phyloP scores from a whole-genome alignment of 2,113 vertebrate species.

The Penelope pileata region DNA sequence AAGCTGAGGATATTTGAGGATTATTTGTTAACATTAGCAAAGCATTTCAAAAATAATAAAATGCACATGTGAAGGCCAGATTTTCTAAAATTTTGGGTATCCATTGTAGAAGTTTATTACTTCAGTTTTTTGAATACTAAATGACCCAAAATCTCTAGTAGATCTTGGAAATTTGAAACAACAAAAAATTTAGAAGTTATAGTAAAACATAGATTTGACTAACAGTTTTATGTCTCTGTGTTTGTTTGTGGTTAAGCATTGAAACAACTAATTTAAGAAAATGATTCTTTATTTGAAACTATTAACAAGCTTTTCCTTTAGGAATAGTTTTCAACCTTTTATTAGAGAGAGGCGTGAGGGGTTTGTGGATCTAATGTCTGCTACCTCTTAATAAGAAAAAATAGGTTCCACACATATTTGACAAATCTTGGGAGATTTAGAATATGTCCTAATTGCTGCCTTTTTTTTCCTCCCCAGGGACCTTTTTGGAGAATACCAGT shows the following conservation, averaged over 20 bases:
- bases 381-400: constrained; percentile 11
- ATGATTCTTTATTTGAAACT: neutral
- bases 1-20: neutral
- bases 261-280: neutral
- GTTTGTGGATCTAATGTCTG: constrained; percentile 22
- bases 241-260: neutral
- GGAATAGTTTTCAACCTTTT: constrained; percentile 33
- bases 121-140: neutral
- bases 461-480: constrained; percentile 71
- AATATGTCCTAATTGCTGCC: constrained; percentile 22
- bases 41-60: neutral
- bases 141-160: neutral
- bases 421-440: neutral
- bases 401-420: neutral
- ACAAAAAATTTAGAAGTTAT: neutral
- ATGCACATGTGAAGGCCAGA: neutral
- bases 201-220: neutral
- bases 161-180: neutral
- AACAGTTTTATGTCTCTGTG: neutral
- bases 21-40: neutral
- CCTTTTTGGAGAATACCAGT: constrained; percentile 74
- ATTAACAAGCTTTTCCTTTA: constrained; percentile 8
- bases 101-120: neutral
- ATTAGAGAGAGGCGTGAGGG: neutral
- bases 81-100: neutral